Evolutionary conservation across 2,113 vertebrate species (phyloP), one percentile per base, ranked within the genome.

Genomic region (Phocoena phocoena): DNA sequence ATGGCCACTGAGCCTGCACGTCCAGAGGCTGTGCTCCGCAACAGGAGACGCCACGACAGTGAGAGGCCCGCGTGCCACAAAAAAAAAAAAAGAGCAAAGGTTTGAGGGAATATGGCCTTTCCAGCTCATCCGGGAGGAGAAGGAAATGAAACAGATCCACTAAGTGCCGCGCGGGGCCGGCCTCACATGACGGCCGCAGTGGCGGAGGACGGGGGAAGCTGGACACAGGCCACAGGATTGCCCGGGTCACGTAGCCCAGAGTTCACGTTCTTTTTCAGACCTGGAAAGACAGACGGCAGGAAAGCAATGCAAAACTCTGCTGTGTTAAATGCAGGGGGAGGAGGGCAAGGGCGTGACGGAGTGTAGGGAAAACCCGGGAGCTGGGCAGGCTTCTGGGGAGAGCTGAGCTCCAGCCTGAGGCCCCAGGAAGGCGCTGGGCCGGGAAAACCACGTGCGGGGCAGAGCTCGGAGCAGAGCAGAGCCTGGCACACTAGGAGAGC

Each of bases 391-490:
- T 33, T 38, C 47, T 4, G 13, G 65, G 36, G 12, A 20, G 65
- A 44, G 4, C 38, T 0, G 28, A 12, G 50, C 14, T 1, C 65
- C 50, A 13, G 8, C 25, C 28, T 6, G 36, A 15, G 68, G 53
- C 8, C 67, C 0, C 1, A 25, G 28, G 3, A 33, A 81, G 28
- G 50, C 23, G 28, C 65, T 33, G 12, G 31, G 26, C 6, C 4
- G 4, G 13, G n/a, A 15, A 38, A 71, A 9, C 58, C 10, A 4
- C 0, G 0, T 10, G 12, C 4, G 12, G 65, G 26, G 2, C 53
- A 87, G 55, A 58, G 68, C 26, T 58, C 18, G 9, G 68, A 23
- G 67, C 1, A 5, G 15, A 20, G 15, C n/a, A 2, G n/a, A 38
- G 84, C n/a, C 4, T 25, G 5, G 26, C 26, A 41, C 28, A 14